These are phyloP conservation scores for Gasteruption jaculator DNA, from an alignment of 2,888 invertebrate species.

Conservation along the genomic window DNA sequence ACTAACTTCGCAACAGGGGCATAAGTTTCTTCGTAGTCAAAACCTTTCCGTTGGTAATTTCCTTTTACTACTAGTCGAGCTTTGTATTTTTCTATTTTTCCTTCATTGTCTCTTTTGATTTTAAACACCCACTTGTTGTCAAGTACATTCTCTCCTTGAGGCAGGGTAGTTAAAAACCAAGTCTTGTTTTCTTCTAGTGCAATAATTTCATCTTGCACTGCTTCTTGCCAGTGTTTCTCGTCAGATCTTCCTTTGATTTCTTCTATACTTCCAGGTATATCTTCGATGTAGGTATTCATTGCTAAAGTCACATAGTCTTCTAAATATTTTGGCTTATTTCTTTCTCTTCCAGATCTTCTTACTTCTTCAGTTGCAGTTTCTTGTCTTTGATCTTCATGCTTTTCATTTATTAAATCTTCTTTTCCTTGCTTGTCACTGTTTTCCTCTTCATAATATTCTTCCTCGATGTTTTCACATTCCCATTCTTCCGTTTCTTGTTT, in stretches of 20 bases:
- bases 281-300: neutral
- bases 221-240: neutral
- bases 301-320: neutral
- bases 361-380: too few relatives aligned
- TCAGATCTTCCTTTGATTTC: neutral
- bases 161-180: neutral
- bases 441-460: slow-evolving; percentile 2
- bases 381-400: too few relatives aligned
- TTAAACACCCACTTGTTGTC: slow-evolving; percentile 1
- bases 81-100: neutral
- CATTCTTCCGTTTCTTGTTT: neutral
- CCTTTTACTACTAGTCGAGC: slow-evolving; percentile 4
- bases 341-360: neutral
- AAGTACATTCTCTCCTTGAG: neutral
- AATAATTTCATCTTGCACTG: neutral
- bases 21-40: neutral
- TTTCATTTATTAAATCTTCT: too few relatives aligned
- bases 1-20: slow-evolving; percentile 1
- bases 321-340: neutral
- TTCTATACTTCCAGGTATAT: neutral
- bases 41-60: neutral
- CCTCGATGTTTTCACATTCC: slow-evolving; percentile 6
- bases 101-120: neutral
- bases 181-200: slow-evolving; percentile 4
- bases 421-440: too few relatives aligned